Evolutionary conservation across 2,797 vertebrate genomes (phyloP), one percentile per base, ranked within the genome.

Genomic region (Aeoliscus strigatus): DNA sequence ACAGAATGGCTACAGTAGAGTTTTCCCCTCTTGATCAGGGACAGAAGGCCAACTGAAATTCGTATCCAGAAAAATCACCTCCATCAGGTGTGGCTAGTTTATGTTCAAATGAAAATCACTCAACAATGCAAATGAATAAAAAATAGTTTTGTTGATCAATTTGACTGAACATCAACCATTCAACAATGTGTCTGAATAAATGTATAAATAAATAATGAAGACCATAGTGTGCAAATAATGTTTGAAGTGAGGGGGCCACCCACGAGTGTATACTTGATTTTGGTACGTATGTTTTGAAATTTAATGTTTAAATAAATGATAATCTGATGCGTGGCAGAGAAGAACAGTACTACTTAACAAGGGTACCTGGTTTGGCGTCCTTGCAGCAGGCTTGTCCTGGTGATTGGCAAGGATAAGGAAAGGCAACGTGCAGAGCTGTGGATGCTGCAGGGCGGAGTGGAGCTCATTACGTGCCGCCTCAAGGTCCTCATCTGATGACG

Each of bases 371-470:
- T 91, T 91, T 62, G 91, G 70, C 15, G 94, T 91, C 60, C 94
- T 91, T 45, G 95, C 94, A 42, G 93, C 93, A 66, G 94, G 94
- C 78, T 94, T 96, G 89, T 99, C 96, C 88, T 99, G 96, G 84
- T 98, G 95, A 80, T 96, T 96, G 85, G 96, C 95, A 62, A 99
- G 85, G 84, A 99, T 96, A 78, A 98, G 93, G 88, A 98, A 98
- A 14, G 96, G 96, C 78, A 98, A 88, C 46, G 92, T 97, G 86
- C 96, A 97, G 78, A 99, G 90, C 63, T 99, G 96, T 39, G 96
- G 96, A 78, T 99, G 96, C 77, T 98, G 96, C 55, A 98, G 89
- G 70, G 96, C 96, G 8, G 91, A 94, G 79, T 97, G 96, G 51
- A 99, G 91, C 86, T 98, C 94, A 47, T 92, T 93, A 37, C 96